Base-by-base conservation (phyloP, 2,888 invertebrate species). In the Eupsilia transversa region DNA sequence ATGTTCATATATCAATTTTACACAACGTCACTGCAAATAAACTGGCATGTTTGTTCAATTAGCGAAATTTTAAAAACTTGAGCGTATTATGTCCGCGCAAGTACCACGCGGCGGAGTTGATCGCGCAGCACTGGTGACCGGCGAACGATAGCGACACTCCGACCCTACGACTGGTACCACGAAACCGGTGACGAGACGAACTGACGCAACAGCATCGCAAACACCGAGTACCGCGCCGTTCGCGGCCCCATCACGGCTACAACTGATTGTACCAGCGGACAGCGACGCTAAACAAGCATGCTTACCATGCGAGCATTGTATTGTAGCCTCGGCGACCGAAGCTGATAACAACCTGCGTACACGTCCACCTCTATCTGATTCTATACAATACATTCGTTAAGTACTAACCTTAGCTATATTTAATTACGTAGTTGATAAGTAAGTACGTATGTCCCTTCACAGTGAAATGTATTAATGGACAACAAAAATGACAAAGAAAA, bases 91-190 rank as follows among this genome's bases (percentile, higher is more conserved):
- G 80, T 88, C 86, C 90, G 92, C 93, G 91, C 90, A 90, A 91
- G 91, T 91, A 94, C 93, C 93, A 93, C 93, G 93, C 95, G 91
- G 91, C 90, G 89, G 91, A 93, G 92, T 92, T 89, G 94, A 90
- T 94, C 94, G 94, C 94, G 92, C 94, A 92, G 93, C 93, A 96
- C 95, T 96, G 94, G 92, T 92, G 93, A 91, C 92, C 93, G 94
- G 91, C 95, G 95, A 93, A 95, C 95, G 96, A 96, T 96, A 96
- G 95, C 94, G 92, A 91, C 91, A 90, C 92, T 90, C 91, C 95
- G 95, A 94, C 95, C 95, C 95, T 93, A 92, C 86, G 87, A 85
- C 94, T 91, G 88, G 89, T 94, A 96, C 96, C 93, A 94, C 92
- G 93, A 90, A 70, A 92, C 87, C 83, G 85, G 77, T 86, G 85